These are phyloP conservation scores for Microctonus aethiopoides DNA, from an alignment of 2,888 invertebrate genomes.

Conservation along the genomic window DNA sequence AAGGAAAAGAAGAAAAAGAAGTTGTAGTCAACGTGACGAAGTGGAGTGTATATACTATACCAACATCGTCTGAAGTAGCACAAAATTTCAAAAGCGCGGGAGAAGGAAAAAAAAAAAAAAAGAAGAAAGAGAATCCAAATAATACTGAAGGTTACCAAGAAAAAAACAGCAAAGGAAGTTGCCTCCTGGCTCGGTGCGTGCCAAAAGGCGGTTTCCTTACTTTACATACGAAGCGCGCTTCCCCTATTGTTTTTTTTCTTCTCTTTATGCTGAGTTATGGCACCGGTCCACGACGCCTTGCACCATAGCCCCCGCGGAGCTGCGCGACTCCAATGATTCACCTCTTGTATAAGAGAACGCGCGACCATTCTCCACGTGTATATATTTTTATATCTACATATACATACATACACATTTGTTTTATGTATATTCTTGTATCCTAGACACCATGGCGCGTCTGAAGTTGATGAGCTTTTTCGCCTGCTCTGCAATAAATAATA, in stretches of 20 bases:
- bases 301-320: constrained; percentile 38
- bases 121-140: background rate
- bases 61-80: background rate
- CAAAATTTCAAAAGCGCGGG: constrained; percentile 17
- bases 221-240: constrained; percentile 44
- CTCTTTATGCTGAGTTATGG: constrained; percentile 43
- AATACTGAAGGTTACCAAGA: constrained; percentile 10
- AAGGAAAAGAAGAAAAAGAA: constrained; percentile 15
- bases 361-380: constrained; percentile 9
- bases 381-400: background rate
- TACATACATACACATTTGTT: background rate
- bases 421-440: constrained; percentile 26
- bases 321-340: constrained; percentile 27
- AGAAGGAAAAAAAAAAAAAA: constrained; percentile 2
- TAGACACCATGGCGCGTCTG: constrained; percentile 42
- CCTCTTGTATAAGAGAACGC: constrained; percentile 38
- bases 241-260: constrained; percentile 31
- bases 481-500: background rate
- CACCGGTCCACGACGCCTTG: constrained; percentile 47
- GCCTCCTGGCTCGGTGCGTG: constrained; percentile 36
- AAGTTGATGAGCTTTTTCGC: background rate
- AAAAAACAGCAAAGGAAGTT: constrained; percentile 34
- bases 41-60: background rate
- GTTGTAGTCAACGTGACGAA: constrained; percentile 5
- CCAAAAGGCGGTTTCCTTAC: constrained; percentile 43